Evolutionary conservation across 2,797 vertebrate species (phyloP).

Genomic region (Enteromius afrohamiltoni): DNA sequence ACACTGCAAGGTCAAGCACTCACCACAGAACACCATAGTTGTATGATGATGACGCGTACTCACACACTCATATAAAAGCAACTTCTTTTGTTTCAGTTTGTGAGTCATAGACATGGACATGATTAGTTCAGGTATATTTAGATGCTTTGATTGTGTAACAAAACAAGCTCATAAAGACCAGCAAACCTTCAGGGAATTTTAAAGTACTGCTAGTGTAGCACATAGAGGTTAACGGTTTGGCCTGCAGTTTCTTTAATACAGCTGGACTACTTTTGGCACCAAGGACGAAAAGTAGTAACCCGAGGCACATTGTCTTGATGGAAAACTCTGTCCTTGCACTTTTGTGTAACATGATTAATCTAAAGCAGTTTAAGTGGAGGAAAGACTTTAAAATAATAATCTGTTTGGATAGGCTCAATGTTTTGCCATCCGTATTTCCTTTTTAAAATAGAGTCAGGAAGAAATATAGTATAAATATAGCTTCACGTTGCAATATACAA

Average conservation of each 20-base stretch:
- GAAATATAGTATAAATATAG: constrained; percentile 28
- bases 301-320: constrained; percentile 11
- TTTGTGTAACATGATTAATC: constrained; percentile 18
- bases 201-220: constrained; percentile 3
- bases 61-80: constrained; percentile 4
- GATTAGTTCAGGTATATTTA: constrained; percentile 44
- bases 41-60: constrained; percentile 29
- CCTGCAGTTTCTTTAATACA: constrained; percentile 5
- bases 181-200: constrained; percentile 23
- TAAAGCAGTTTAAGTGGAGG: constrained; percentile 28
- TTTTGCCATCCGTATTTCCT: constrained; percentile 9
- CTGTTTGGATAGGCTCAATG: not conserved
- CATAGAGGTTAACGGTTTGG: not conserved
- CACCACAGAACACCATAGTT: constrained; percentile 26
- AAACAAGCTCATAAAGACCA: constrained; percentile 23
- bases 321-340: constrained; percentile 21
- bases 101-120: constrained; percentile 31
- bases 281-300: constrained; percentile 20
- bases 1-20: constrained; percentile 44
- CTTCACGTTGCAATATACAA: constrained; percentile 4
- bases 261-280: constrained; percentile 13
- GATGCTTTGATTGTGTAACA: constrained; percentile 28
- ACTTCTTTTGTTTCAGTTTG: constrained; percentile 17
- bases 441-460: constrained; percentile 15
- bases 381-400: constrained; percentile 27